Evolutionary conservation across 1,140 invertebrate genomes (phyloP), one percentile per base, ranked within the genome.

Genomic region (Cydia fagiglandana): DNA sequence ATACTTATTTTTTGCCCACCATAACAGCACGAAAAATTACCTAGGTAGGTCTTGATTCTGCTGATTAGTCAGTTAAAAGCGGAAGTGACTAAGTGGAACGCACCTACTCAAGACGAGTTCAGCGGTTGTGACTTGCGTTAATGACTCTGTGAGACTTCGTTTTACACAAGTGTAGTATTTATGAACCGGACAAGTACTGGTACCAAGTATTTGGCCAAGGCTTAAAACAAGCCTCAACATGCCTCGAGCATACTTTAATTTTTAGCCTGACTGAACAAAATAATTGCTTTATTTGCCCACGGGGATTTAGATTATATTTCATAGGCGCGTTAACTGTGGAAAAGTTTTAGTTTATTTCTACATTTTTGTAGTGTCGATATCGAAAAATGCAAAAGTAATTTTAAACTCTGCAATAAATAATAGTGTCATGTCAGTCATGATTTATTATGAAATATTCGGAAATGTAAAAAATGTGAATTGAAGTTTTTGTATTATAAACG

Each of bases 81-180:
- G 20, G 20, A 61, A 64, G 28, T 20, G 13, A 34, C 64, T 15
- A 34, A n/a, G 28, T 38, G 64, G 9, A 68, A 68, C 30, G 34
- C 13, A 68, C 64, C 28, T 34, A 68, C 64, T 68, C 64, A 68
- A 68, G 64, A 38, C 30, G 64, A 68, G 64, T 68, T 68, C 64
- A 64, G 64, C 64, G 64, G 64, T 68, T 34, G 30, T 68, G 64
- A 68, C 64, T 68, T 34, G 64, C 64, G 64, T 68, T 68, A 68
- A 68, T 68, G 64, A 68, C 30, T n/a, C 64, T 24, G 9, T 15
- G 64, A 66, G 64, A 66, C 24, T 66, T 66, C 30, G 38, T 68
- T 68, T 34, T 34, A 34, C 30, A 15, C 28, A 68, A 68, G 13
- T 68, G 24, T 68, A 30, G 24, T 68, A 68, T 68, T 34, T 30